Evolutionary conservation across 1,140 invertebrate species (phyloP).

Genomic region (Sarcophaga peregrina): DNA sequence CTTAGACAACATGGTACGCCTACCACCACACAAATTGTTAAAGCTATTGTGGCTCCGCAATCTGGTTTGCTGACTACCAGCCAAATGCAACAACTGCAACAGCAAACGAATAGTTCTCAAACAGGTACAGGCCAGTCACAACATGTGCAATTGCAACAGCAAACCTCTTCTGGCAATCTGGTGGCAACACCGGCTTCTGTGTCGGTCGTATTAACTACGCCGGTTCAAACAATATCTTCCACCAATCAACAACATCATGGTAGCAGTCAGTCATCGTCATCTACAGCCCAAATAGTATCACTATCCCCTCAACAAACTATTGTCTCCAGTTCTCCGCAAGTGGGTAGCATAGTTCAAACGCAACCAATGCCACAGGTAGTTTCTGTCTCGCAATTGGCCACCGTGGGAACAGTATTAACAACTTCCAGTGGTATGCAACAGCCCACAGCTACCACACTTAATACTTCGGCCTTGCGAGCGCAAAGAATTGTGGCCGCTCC

Average conservation of each 20-base stretch:
- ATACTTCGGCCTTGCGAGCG: constrained; percentile 64
- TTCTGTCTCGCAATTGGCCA: constrained; percentile 60
- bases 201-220: constrained; percentile 64
- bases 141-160: constrained; percentile 45
- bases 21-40: constrained; percentile 59
- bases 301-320: constrained; percentile 62
- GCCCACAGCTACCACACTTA: constrained; percentile 61
- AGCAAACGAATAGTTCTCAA: constrained; percentile 49
- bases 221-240: constrained; percentile 56
- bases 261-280: constrained; percentile 31
- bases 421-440: constrained; percentile 63
- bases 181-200: constrained; percentile 52
- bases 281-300: constrained; percentile 64
- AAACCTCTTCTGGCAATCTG: constrained; percentile 45
- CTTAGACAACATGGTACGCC: constrained; percentile 46
- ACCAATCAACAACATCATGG: constrained; percentile 51
- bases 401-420: constrained; percentile 57
- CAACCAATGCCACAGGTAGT: constrained; percentile 63
- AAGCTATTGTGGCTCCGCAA: constrained; percentile 59
- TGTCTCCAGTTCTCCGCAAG: constrained; percentile 58
- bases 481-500: constrained; percentile 67
- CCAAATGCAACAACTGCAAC: constrained; percentile 61
- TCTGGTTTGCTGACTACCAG: constrained; percentile 52
- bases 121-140: constrained; percentile 32
- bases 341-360: constrained; percentile 64